Evolutionary conservation across 2,113 vertebrate genomes (phyloP), one percentile per base, ranked within the genome.

Genomic region (Menura novaehollandiae): DNA sequence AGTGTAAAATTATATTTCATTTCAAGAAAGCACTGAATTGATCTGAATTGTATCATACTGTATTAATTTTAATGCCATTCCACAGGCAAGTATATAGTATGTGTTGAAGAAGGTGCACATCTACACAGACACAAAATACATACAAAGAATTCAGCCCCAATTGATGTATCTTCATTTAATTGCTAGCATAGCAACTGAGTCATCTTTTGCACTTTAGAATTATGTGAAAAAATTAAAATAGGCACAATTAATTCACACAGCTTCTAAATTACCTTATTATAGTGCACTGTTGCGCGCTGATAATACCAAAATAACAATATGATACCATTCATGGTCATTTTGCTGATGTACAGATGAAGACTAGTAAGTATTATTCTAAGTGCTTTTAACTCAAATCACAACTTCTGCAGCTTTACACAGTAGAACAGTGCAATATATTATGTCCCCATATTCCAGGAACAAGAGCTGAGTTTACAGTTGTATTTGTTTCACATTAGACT

Each of bases 381-480:
- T 96, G 95, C 89, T 96, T 97, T 97, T 75, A 94, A 96, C 92
- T 92, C 80, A 95, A 96, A 96, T 56, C 59, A 93, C 90, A 96
- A 95, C 32, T 96, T 97, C 55, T 95, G 93, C 97, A 97, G 95
- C 91, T 97, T 96, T 92, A 96, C 63, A 89, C 88, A 97, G 87
- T 85, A 97, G 91, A 97, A 97, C 95, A 98, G 96, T 96, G 97
- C 96, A 98, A 97, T 71, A 76, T 71, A 5, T 88, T 85, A 46
- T 22, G 81, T 87, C 68, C 83, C 83, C 75, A 64, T 12, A 92
- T 53, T 94, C 49, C 75, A 97, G 83, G 93, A 95, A 90, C 78
- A 89, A 91, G 63, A 60, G 87, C 69, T 26, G 69, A 93, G 79
- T 94, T 93, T 89, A 91, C 59, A 94, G 59, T 35, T 72, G 30